These are phyloP conservation scores for Oncorhynchus masou DNA, from an alignment of 2,113 vertebrate genomes.

Conservation along the genomic window DNA sequence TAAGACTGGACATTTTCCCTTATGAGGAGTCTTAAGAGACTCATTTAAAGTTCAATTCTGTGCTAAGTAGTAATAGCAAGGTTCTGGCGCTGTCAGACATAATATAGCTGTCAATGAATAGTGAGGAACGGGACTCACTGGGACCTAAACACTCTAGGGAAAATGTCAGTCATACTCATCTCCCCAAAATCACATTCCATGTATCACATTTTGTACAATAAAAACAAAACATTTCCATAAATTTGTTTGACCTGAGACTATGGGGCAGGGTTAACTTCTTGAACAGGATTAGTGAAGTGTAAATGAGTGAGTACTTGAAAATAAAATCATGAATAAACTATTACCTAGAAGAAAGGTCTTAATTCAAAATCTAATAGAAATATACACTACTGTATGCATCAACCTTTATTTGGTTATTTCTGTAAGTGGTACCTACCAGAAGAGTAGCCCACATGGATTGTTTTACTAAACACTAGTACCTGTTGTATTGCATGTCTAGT, in stretches of 20 bases:
- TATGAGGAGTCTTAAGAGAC: too few relatives aligned
- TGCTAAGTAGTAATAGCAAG: too few relatives aligned
- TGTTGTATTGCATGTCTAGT: too few relatives aligned
- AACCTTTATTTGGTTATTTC: too few relatives aligned
- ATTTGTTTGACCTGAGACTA: background rate
- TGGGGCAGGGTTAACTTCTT: background rate
- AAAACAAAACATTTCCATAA: too few relatives aligned
- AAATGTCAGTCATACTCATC: background rate
- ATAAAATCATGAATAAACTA: background rate
- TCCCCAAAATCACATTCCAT: background rate
- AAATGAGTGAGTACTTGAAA: background rate
- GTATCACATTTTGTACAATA: background rate
- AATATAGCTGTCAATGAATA: background rate
- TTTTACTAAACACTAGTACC: too few relatives aligned
- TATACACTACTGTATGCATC: too few relatives aligned
- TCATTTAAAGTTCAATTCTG: too few relatives aligned
- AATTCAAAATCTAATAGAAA: too few relatives aligned
- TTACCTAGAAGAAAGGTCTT: background rate
- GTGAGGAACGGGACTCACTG: background rate
- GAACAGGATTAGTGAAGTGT: background rate
- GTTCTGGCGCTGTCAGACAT: background rate
- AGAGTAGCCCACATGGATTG: too few relatives aligned
- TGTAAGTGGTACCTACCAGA: too few relatives aligned
- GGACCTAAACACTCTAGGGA: background rate
- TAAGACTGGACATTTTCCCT: too few relatives aligned